Base-by-base conservation (phyloP, 2,888 invertebrate species). In the Neoascia interrupta region DNA sequence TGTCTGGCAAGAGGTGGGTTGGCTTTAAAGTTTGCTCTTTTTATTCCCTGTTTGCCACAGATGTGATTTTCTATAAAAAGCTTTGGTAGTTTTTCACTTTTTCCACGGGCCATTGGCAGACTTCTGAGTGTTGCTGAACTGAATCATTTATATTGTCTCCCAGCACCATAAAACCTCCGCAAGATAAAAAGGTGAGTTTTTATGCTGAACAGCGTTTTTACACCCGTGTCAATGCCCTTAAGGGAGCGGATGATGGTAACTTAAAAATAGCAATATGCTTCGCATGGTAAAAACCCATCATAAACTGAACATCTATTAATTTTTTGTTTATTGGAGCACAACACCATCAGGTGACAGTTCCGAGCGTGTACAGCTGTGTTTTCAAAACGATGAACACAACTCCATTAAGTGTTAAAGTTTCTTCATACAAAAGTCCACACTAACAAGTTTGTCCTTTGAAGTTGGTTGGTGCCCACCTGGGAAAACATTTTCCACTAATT, bases 61-160 rank as follows among this genome's bases (percentile, higher is more conserved):
- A 64, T 64, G 76, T 60, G 70, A 70, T 64, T 76, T 60, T 45
- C 39, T 58, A 64, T 64, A 58, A 76, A 76, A 76, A 60, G 76
- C 56, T 58, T 68, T 36, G 16, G 58, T 64, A 53, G 64, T 58
- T 76, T 70, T 64, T 60, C 64, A 45, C 39, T 54, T 70, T 39
- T 60, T 58, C 63, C 45, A 41, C 28, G 58, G 69, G 51, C 61
- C 43, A 75, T 56, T 63, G 56, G 49, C 49, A 63, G 51, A 51
- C 63, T 63, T 74, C 31, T 31, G 8, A n/a, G 31, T 31, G 3
- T 31, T n/a, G 8, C 10, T 31, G 31, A 31, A 6, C 31, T 31
- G 10, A 31, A n/a, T n/a, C n/a, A n/a, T n/a, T n/a, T n/a, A n/a
- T n/a, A n/a, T n/a, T n/a, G n/a, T n/a, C n/a, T n/a, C n/a, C n/a